phyloP scores from a whole-genome alignment of 2,888 invertebrate species.

The Andrena minutula region DNA sequence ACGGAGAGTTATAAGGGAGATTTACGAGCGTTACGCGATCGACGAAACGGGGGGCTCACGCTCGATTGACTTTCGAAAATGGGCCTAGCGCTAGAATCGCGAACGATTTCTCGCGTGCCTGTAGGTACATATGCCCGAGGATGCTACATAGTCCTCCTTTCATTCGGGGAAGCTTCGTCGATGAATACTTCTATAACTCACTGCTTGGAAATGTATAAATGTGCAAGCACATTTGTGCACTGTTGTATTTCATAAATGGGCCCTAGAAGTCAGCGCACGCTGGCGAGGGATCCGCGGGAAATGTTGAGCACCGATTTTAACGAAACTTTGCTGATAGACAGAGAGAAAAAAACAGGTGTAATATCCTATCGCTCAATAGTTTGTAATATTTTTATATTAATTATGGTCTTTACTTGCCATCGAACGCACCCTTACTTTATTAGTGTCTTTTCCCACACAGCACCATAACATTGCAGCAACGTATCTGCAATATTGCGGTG shows the following conservation, averaged over 20 bases:
- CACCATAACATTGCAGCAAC: no score
- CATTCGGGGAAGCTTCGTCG: conserved; percentile 25
- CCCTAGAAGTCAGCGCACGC: no score
- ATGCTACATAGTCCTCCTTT: conserved; percentile 69
- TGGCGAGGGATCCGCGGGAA: no score
- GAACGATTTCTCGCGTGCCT: conserved; percentile 56
- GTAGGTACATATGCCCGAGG: conserved; percentile 51
- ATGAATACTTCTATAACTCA: conserved; percentile 19
- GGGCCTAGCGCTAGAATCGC: conserved; percentile 65
- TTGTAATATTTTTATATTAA: no score
- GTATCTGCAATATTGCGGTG: no score
- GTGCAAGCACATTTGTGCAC: conserved; percentile 3
- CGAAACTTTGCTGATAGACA: no score
- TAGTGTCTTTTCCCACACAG: no score
- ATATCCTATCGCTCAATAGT: no score
- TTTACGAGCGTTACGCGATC: conserved; percentile 73
- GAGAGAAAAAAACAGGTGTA: no score
- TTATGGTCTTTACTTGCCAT: no score
- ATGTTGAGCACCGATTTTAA: no score
- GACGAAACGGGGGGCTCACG: conserved; percentile 79
- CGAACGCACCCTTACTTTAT: no score
- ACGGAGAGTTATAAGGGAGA: conserved; percentile 67
- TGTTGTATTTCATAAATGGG: conserved; percentile 5
- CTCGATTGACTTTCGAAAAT: conserved; percentile 80
- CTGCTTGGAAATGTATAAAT: conserved; percentile 12